These are phyloP conservation scores for Tragelaphus imberbis DNA, from an alignment of 2,113 vertebrate species.

Conservation along the genomic window DNA sequence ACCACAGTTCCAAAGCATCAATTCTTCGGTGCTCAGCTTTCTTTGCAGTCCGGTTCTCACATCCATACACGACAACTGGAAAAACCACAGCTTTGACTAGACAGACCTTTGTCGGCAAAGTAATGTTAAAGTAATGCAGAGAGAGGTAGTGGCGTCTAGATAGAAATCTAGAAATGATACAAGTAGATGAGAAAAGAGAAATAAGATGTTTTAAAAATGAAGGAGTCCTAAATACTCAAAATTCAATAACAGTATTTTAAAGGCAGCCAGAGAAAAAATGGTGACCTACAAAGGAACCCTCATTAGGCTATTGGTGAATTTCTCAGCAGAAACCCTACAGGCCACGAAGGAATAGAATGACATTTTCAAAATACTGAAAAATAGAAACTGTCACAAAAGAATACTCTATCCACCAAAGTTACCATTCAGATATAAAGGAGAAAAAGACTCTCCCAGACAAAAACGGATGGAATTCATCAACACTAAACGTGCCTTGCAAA, in stretches of 20 bases:
- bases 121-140: not conserved
- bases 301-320: not conserved
- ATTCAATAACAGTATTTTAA: not conserved
- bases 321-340: not conserved
- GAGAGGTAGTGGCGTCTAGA: not conserved
- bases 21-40: accelerated
- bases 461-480: not conserved
- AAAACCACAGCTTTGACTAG: not conserved
- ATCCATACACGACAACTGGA: not conserved
- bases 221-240: not conserved
- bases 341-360: not conserved
- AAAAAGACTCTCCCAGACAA: not conserved
- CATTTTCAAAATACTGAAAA: not conserved
- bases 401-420: not conserved
- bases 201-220: not conserved
- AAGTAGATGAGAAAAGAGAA: not conserved
- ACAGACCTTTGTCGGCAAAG: not conserved
- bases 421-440: not conserved
- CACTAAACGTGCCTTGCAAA: not conserved
- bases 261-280: not conserved
- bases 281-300: not conserved
- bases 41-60: not conserved
- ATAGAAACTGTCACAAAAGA: not conserved
- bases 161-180: not conserved
- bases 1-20: not conserved